Evolutionary conservation across 2,888 invertebrate species (phyloP).

Genomic region (Tuta absoluta): DNA sequence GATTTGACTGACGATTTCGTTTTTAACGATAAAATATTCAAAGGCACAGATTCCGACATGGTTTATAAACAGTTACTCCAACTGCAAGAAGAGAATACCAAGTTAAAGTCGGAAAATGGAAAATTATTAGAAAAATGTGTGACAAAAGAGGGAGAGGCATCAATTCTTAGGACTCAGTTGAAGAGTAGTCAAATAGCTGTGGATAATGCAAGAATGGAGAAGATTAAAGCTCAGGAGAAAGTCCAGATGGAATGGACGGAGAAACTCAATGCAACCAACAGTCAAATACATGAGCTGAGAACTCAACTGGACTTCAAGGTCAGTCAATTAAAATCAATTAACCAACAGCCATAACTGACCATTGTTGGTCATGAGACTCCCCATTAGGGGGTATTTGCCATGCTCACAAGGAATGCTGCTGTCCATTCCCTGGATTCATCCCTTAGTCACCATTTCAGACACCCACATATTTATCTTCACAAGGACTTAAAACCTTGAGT

Average conservation of each 20-base stretch:
- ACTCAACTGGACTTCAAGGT: conserved; percentile 82
- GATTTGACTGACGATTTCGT: conserved; percentile 33
- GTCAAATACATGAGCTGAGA: conserved; percentile 68
- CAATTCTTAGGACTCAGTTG: conserved; percentile 78
- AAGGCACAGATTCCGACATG: conserved; percentile 56
- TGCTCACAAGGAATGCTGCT: too few relatives aligned
- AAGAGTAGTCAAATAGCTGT: conserved; percentile 68
- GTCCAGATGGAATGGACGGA: conserved; percentile 77
- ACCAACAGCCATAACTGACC: background rate
- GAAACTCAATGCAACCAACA: conserved; percentile 64
- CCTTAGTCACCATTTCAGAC: too few relatives aligned
- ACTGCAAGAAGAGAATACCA: conserved; percentile 67
- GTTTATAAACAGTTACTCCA: conserved; percentile 62
- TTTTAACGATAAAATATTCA: conserved; percentile 60
- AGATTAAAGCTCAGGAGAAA: conserved; percentile 69
- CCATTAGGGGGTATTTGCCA: too few relatives aligned
- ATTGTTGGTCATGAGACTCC: too few relatives aligned
- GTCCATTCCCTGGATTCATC: too few relatives aligned
- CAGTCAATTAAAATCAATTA: too few relatives aligned
- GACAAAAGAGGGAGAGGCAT: conserved; percentile 81
- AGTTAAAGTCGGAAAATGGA: conserved; percentile 70
- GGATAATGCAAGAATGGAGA: conserved; percentile 70
- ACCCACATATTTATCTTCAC: too few relatives aligned
- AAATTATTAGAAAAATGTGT: conserved; percentile 74
- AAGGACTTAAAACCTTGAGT: too few relatives aligned